A percentile compares a stretch with the other conserved stretches of the same genome.
phyloP scores from a whole-genome alignment of 2,888 invertebrate species.

The Morpho deidamia region DNA sequence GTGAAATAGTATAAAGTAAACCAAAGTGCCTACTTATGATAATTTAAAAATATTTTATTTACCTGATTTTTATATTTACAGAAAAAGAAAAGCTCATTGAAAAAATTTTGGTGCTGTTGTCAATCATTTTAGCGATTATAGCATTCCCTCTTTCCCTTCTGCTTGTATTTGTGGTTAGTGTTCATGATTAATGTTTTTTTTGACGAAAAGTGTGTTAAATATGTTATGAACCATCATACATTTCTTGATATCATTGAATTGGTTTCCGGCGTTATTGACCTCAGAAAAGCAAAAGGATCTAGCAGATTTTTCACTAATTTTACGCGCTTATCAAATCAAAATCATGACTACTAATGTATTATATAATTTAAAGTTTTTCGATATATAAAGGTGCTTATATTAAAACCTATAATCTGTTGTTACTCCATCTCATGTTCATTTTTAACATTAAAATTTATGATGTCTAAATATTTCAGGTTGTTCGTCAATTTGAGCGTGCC shows the following conservation, averaged over 20 bases:
- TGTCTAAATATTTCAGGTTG: conserved; percentile 63
- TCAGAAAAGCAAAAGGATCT: too few relatives aligned
- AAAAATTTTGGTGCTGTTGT: conserved; percentile 35
- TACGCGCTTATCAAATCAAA: too few relatives aligned
- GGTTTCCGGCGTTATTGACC: too few relatives aligned
- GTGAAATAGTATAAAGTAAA: background rate
- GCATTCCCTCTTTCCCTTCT: conserved; percentile 45
- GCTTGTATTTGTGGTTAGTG: conserved; percentile 41
- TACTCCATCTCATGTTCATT: too few relatives aligned
- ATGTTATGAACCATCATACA: too few relatives aligned
- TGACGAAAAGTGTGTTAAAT: background rate
- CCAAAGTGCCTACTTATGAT: background rate
- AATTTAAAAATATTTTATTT: background rate
- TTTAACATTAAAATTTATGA: too few relatives aligned
- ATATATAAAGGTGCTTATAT: too few relatives aligned
- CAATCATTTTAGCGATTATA: conserved; percentile 35
- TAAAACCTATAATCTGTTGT: too few relatives aligned
- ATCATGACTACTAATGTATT: too few relatives aligned
- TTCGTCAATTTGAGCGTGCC: conserved; percentile 88
- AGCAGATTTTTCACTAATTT: too few relatives aligned
- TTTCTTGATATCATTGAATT: background rate
- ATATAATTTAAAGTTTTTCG: too few relatives aligned
- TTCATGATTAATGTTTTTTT: background rate
- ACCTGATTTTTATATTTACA: conserved; percentile 28
- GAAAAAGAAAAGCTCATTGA: conserved; percentile 37